Percentiles rank a stretch among this genome's conserved stretches.
These are phyloP conservation scores for Pocillopora grandis DNA, from an alignment of 92 coral and sea anemone genomes.

Conservation along the genomic window DNA sequence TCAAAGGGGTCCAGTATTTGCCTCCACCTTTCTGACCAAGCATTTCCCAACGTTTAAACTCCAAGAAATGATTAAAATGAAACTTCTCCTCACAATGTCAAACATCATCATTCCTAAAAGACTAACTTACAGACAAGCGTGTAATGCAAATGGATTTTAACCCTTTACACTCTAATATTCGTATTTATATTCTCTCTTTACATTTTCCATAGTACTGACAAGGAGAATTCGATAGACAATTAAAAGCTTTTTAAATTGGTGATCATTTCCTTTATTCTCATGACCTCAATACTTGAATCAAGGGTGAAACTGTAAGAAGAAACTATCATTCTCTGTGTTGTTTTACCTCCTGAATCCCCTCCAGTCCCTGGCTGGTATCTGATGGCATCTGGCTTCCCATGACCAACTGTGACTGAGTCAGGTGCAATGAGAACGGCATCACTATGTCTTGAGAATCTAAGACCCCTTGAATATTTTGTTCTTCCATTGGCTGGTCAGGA, in stretches of 20 bases:
- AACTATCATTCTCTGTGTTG: neutral
- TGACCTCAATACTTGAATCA: too few species aligned
- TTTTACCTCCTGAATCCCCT: constrained; percentile 7
- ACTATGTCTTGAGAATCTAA: constrained; percentile 50
- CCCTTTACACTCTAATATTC: too few species aligned
- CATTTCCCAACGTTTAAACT: too few species aligned
- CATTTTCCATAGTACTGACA: too few species aligned
- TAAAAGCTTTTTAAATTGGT: too few species aligned
- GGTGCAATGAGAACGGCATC: constrained; percentile 65
- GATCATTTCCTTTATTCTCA: too few species aligned
- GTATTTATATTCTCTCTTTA: too few species aligned
- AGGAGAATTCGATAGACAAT: too few species aligned
- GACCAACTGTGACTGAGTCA: constrained; percentile 72
- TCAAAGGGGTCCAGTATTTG: neutral
- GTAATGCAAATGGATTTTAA: neutral
- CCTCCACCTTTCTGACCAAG: too few species aligned
- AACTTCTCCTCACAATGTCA: too few species aligned
- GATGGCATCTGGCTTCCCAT: constrained; percentile 42
- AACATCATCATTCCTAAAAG: neutral
- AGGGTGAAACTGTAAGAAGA: too few species aligned
- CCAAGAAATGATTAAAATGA: too few species aligned
- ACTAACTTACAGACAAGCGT: neutral
- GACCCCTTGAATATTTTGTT: constrained; percentile 11
- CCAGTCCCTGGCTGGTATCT: neutral
- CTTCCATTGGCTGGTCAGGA: constrained; percentile 18